Percentiles rank a stretch among this genome's conserved stretches.
Conservation (phyloP, 1,140 invertebrate species). For the Apis florea region DNA sequence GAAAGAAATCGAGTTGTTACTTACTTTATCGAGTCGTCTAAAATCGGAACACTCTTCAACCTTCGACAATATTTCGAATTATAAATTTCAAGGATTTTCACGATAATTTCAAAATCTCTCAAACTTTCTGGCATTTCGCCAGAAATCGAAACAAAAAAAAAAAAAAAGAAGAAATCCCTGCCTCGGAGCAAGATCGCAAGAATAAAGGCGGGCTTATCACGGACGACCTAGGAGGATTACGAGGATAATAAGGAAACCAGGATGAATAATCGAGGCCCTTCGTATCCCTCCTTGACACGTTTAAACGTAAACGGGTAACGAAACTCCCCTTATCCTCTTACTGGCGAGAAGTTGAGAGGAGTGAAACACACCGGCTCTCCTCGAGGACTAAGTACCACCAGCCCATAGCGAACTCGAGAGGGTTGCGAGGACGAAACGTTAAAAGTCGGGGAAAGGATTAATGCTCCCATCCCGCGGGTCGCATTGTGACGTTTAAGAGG, state of each 20-base stretch:
- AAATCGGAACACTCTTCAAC: no score
- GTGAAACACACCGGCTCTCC: not conserved
- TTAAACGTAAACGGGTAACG: constrained; percentile 31
- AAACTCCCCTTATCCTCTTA: constrained; percentile 45
- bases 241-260: constrained; percentile 12
- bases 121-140: no score
- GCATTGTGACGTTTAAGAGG: constrained; percentile 58
- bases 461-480: constrained; percentile 40
- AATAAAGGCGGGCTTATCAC: not conserved
- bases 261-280: constrained; percentile 23
- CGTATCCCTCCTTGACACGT: not conserved
- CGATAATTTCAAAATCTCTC: no score
- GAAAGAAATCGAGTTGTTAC: no score
- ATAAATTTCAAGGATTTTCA: no score
- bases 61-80: no score
- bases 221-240: not conserved
- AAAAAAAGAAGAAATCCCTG: no score
- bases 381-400: not conserved
- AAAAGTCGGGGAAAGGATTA: constrained; percentile 47
- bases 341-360: not conserved
- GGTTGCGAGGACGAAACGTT: constrained; percentile 12
- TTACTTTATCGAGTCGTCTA: no score
- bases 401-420: constrained; percentile 30
- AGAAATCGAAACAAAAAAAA: no score
- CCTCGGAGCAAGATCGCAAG: no score